Percentiles rank a stretch among this genome's conserved stretches.
phyloP scores from a whole-genome alignment of 2,797 vertebrate species.

The Syngnathus acus region DNA sequence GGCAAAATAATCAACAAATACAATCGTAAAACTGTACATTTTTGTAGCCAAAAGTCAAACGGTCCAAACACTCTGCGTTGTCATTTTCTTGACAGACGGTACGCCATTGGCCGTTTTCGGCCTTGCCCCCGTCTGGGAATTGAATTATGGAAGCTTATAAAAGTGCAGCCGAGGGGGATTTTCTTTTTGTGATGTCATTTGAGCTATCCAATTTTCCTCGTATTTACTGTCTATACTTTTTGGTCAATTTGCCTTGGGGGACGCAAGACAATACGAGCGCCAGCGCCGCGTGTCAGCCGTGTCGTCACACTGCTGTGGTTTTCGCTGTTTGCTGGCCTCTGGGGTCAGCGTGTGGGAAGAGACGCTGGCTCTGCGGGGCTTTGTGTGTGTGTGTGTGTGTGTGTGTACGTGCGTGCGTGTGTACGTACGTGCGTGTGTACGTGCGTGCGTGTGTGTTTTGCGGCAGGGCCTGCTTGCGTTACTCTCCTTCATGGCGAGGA shows the following conservation, averaged over 20 bases:
- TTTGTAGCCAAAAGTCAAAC: conserved; percentile 43
- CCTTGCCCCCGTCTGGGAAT: conserved; percentile 54
- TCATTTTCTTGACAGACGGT: conserved; percentile 54
- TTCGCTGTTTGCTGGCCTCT: conserved; percentile 68
- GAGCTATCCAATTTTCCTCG: conserved; percentile 72
- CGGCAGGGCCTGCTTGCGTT: conserved; percentile 63
- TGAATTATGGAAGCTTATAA: conserved; percentile 74
- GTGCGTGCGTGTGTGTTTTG: conserved; percentile 34
- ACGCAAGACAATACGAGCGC: conserved; percentile 43
- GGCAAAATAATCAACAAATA: conserved; percentile 48
- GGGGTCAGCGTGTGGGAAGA: conserved; percentile 78
- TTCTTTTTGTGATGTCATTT: conserved; percentile 69
- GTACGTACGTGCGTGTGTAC: no score
- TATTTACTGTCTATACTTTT: conserved; percentile 75
- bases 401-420: no score
- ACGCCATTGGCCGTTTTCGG: conserved; percentile 48
- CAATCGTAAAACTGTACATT: conserved; percentile 45
- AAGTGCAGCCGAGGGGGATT: conserved; percentile 64
- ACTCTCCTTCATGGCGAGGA: conserved; percentile 73
- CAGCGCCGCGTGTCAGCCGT: conserved; percentile 64
- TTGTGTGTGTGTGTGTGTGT: background rate
- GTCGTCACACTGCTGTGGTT: conserved; percentile 68
- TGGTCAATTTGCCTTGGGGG: conserved; percentile 71
- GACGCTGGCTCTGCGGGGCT: conserved; percentile 64
- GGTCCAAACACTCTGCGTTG: conserved; percentile 42